Conservation (phyloP, 1,140 invertebrate genomes). For the Atta texana region DNA sequence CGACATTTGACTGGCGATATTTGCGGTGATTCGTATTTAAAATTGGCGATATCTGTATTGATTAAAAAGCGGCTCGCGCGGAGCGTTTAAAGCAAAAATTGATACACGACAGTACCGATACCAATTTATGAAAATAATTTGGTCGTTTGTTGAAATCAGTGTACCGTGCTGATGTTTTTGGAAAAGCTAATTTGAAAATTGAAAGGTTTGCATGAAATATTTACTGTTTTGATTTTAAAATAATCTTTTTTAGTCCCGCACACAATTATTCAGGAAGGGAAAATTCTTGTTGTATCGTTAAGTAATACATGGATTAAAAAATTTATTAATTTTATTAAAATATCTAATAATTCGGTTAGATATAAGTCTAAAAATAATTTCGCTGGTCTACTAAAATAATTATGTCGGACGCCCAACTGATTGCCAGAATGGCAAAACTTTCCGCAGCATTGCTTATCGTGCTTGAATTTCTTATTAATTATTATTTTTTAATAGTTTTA, state of each 20-base stretch:
- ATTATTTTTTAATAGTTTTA: too few species aligned
- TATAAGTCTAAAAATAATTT: too few species aligned
- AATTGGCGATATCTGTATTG: constrained; percentile 50
- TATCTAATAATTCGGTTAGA: too few species aligned
- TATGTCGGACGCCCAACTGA: too few species aligned
- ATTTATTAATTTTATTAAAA: too few species aligned
- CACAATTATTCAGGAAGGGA: neutral
- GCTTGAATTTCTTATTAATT: too few species aligned
- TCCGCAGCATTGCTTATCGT: too few species aligned
- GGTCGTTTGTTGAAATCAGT: constrained; percentile 8
- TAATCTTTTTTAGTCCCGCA: neutral
- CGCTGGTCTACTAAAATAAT: too few species aligned
- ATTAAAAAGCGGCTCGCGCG: constrained; percentile 41
- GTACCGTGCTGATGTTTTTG: constrained; percentile 7
- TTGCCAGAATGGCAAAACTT: too few species aligned
- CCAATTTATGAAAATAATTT: constrained; percentile 59
- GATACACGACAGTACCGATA: constrained; percentile 24
- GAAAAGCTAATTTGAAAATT: constrained; percentile 27
- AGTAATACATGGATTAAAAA: neutral
- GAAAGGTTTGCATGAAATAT: constrained; percentile 9
- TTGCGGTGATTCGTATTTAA: constrained; percentile 46
- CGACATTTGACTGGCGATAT: constrained; percentile 22
- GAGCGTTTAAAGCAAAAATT: constrained; percentile 39
- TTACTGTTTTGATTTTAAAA: neutral
- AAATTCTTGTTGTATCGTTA: neutral